Conservation (phyloP, 2,797 vertebrate genomes). For the Nasua narica region DNA sequence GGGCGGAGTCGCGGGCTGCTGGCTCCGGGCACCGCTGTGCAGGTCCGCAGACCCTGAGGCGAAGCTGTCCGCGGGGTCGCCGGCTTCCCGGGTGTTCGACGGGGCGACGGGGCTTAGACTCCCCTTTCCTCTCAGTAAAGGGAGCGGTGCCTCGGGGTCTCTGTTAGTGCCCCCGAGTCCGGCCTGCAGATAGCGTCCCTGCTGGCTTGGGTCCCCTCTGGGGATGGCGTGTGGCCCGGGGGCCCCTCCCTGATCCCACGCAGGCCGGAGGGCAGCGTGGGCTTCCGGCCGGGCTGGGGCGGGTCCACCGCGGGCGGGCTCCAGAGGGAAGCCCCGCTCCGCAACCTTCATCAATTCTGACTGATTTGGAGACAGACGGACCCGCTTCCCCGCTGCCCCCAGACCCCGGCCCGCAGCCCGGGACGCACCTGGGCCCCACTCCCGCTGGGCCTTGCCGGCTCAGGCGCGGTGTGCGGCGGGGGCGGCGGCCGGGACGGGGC, state of each 20-base stretch:
- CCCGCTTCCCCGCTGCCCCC: background rate
- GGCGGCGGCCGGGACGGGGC: background rate
- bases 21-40: accelerated
- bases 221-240: too few species aligned
- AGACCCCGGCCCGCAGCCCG: too few species aligned
- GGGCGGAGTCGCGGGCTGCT: accelerated
- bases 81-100: accelerated
- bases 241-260: accelerated
- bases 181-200: accelerated
- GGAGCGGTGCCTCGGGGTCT: background rate
- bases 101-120: background rate
- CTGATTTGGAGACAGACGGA: background rate
- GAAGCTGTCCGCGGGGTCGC: too few species aligned
- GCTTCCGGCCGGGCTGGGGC: background rate
- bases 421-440: accelerated
- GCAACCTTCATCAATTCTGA: background rate
- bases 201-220: accelerated
- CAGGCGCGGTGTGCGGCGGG: accelerated
- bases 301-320: too few species aligned
- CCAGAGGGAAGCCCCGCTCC: background rate
- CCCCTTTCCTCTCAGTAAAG: background rate
- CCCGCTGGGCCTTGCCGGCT: background rate
- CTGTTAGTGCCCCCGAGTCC: accelerated
- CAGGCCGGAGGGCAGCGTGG: accelerated
- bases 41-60: background rate